Base-by-base conservation (phyloP, 2,797 vertebrate genomes). In the Silurus lanzhouensis region DNA sequence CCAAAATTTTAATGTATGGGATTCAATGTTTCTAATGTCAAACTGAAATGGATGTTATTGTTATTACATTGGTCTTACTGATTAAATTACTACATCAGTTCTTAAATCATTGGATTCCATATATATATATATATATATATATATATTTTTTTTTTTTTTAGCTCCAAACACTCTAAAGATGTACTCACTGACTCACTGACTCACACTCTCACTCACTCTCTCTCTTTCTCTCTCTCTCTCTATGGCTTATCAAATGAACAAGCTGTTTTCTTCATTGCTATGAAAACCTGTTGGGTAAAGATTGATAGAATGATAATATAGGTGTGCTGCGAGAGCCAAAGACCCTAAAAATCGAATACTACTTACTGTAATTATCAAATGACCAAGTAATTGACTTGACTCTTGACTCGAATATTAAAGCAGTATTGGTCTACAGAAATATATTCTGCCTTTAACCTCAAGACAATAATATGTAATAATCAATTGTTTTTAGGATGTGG, bases 401-500 rank as follows among this genome's bases (percentile, higher is more conserved):
- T 31, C 31, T 31, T 31, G 31, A 31, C 31, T 31, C 1, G 31
- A 31, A n/a, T 63, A 46, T 79, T 60, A 78, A 58, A 12, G 9
- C 55, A 77, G 5, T 80, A 4, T 48, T 25, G 3, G 22, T 3
- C 20, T 20, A 64, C 6, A 64, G 20, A 17, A 17, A 80, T 3
- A 25, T 64, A 8, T 31, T 19, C 14, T 22, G 19, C 0, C 12
- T 17, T n/a, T 64, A 46, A 64, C 14, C 7, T 48, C 22, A 52
- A 64, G 13, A 44, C 58, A 79, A 58, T n/a, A n/a, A 31, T 78
- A 44, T 57, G 38, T 10, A 78, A n/a, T 14, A n/a, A 61, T 78
- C 20, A 81, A 81, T 20, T 81, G 46, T 82, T 48, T 74, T 8
- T 89, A 99, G 98, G 97, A 99, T 9, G 96, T 97, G 4, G 98